These are phyloP conservation scores for Epinephelus fuscoguttatus DNA, from an alignment of 2,113 vertebrate species.

Conservation along the genomic window DNA sequence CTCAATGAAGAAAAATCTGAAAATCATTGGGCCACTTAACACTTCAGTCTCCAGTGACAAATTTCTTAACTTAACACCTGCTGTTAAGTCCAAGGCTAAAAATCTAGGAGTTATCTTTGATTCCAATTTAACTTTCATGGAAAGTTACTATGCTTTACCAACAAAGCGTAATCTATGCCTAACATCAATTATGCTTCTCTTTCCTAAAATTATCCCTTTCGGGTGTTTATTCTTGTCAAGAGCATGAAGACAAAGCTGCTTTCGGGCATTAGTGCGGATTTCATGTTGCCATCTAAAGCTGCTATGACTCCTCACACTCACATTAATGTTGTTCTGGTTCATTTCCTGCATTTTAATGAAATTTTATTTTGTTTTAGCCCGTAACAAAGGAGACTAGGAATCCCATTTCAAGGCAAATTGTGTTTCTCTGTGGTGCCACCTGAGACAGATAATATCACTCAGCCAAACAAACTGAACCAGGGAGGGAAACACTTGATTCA, in stretches of 20 bases:
- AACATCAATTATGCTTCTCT: not conserved
- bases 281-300: not conserved
- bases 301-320: not conserved
- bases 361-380: not conserved
- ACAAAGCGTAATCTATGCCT: too few relatives aligned
- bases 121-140: too few relatives aligned
- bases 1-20: too few relatives aligned
- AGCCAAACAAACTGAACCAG: not conserved
- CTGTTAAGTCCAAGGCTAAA: too few relatives aligned
- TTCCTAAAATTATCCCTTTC: not conserved
- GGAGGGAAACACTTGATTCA: not conserved
- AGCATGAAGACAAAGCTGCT: not conserved
- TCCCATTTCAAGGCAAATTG: not conserved
- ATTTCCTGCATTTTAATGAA: not conserved
- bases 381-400: not conserved
- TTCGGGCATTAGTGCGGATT: not conserved
- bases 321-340: not conserved
- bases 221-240: not conserved
- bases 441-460: constrained; percentile 7
- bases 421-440: not conserved
- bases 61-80: too few relatives aligned
- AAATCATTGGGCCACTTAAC: too few relatives aligned
- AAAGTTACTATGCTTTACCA: too few relatives aligned
- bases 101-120: too few relatives aligned
- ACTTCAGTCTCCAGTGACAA: too few relatives aligned